Evolutionary conservation across 2,888 invertebrate species (phyloP), one percentile per base, ranked within the genome.

Genomic region (Morpho helenor): DNA sequence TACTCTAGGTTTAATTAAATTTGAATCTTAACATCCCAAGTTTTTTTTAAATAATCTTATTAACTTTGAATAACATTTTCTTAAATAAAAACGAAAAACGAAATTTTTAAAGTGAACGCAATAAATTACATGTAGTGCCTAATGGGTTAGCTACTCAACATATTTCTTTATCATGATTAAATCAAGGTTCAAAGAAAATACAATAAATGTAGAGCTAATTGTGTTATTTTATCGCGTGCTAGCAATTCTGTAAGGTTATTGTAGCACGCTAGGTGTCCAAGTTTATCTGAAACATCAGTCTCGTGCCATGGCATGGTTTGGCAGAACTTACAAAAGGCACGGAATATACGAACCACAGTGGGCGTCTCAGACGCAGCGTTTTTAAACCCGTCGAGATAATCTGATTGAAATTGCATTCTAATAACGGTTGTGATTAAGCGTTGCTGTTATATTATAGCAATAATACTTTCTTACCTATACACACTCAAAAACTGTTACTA

Each of bases 231-330:
- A 67, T 68, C 69, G 80, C 80, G 79, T 84, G 83, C 66, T 67
- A 65, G 66, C 74, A 76, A 71, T 71, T 66, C 67, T 71, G 66
- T 62, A 63, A 71, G 69, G 69, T 67, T 74, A 75, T 76, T 69
- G 60, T 69, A 65, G 67, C 80, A 78, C 76, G 79, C 61, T 64
- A 66, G 67, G 68, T 70, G 70, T 70, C 70, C 71, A 75, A 73
- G 70, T 69, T 82, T 84, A 87, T 87, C 84, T 84, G 74, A 73
- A 68, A 81, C 76, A 82, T 87, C 79, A 73, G 71, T 75, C 73
- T 79, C 78, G 75, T 77, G 74, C 72, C 76, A 75, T 72, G 87
- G 87, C 76, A 16, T 16, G 63, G 64, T 61, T 59, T 65, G 86
- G 86, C 86, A 87, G 76, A 42, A 43, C 55, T 31, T 31, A 31